Conservation (phyloP, 2,113 vertebrate genomes). For the Glareola pratincola region DNA sequence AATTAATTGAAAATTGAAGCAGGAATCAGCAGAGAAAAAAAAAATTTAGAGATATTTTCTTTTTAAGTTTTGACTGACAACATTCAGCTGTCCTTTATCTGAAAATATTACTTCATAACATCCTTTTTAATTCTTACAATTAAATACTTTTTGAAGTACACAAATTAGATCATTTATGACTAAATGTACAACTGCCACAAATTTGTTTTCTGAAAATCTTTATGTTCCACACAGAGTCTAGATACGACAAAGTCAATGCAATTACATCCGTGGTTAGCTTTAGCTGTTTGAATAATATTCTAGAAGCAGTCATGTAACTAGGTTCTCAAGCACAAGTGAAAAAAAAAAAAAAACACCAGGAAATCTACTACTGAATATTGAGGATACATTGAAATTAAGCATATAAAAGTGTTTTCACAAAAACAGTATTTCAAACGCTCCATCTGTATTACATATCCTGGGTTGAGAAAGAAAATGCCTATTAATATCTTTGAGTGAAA, state of each 20-base stretch:
- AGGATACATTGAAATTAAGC: neutral
- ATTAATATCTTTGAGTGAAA: neutral
- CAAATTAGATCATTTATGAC: neutral
- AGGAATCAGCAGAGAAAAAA: neutral
- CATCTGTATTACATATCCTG: neutral
- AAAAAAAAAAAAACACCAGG: fast-evolving
- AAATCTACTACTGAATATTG: neutral
- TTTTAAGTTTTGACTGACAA: neutral
- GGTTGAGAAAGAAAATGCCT: neutral
- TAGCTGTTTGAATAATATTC: neutral
- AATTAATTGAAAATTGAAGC: neutral
- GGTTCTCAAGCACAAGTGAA: neutral
- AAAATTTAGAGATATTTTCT: neutral
- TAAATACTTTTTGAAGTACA: neutral
- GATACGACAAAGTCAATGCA: neutral
- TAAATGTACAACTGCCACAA: neutral
- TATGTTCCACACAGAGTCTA: neutral
- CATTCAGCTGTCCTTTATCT: neutral
- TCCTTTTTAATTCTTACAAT: neutral
- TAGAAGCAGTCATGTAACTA: neutral
- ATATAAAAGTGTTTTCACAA: neutral
- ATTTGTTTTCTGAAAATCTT: neutral
- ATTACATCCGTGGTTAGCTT: neutral
- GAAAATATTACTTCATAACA: neutral
- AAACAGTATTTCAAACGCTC: neutral